These are phyloP conservation scores for Samia ricini DNA, from an alignment of 1,140 invertebrate genomes.

Conservation along the genomic window DNA sequence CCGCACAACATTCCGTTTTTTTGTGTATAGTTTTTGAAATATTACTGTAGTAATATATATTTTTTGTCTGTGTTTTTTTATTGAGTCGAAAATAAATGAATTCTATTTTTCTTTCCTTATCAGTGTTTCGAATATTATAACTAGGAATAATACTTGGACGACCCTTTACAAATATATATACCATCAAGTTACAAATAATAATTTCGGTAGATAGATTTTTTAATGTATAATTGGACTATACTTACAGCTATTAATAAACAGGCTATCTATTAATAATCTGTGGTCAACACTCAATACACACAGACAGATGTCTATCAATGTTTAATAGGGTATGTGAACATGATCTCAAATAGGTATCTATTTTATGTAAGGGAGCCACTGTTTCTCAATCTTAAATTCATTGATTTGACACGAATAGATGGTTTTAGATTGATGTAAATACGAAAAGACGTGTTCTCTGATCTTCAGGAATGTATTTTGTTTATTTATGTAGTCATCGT, in stretches of 20 bases:
- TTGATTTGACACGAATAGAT: conserved; percentile 27
- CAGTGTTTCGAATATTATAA: no score
- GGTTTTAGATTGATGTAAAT: conserved; percentile 25
- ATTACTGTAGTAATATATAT: no score
- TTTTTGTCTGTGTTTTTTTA: no score
- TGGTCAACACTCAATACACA: conserved; percentile 45
- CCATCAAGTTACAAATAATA: no score
- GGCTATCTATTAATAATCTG: conserved; percentile 18
- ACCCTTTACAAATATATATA: no score
- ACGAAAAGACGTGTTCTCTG: conserved; percentile 42
- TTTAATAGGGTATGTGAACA: conserved; percentile 68
- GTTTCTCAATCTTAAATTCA: conserved; percentile 34
- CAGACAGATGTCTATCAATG: conserved; percentile 50
- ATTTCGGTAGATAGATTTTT: no score
- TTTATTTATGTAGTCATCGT: neutral
- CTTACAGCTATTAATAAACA: neutral
- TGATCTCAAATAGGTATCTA: conserved; percentile 42
- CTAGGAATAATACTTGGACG: no score
- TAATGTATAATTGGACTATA: no score
- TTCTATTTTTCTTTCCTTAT: no score
- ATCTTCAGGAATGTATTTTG: conserved; percentile 19
- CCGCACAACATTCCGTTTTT: no score
- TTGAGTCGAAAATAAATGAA: no score
- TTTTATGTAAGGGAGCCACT: conserved; percentile 33
- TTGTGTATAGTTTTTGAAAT: no score